Evolutionary conservation across 2,797 vertebrate genomes (phyloP).

Genomic region (Sitta carolinensis): DNA sequence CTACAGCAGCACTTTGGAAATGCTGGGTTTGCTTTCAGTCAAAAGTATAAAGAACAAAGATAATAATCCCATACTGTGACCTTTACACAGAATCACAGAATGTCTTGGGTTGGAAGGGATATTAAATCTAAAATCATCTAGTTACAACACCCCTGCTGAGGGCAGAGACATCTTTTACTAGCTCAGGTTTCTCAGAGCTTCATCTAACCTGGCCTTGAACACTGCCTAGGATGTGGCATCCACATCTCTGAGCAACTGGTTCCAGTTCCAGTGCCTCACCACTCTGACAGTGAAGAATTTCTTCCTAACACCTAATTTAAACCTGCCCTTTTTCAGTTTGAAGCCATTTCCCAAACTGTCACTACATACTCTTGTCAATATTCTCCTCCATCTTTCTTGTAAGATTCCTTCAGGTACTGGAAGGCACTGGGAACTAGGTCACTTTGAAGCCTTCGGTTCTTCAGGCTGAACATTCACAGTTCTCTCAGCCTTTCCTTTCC

Average conservation of each 20-base stretch:
- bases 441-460: neutral
- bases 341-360: neutral
- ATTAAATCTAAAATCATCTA: neutral
- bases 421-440: neutral
- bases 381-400: neutral
- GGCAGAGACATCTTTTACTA: neutral
- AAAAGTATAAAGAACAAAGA: neutral
- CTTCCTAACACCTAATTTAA: neutral
- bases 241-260: neutral
- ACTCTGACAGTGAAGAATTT: neutral
- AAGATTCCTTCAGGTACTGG: neutral
- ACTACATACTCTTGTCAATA: neutral
- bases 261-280: neutral
- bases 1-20: neutral
- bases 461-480: neutral
- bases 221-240: neutral
- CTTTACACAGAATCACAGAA: neutral
- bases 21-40: neutral
- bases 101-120: neutral
- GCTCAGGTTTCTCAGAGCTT: neutral
- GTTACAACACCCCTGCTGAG: neutral
- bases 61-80: neutral
- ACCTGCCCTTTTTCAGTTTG: neutral
- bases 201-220: neutral
- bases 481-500: neutral